A percentile compares a stretch with the other conserved stretches of the same genome.
Conservation (phyloP, 2,797 vertebrate species). For the Acanthurus leucopareius region DNA sequence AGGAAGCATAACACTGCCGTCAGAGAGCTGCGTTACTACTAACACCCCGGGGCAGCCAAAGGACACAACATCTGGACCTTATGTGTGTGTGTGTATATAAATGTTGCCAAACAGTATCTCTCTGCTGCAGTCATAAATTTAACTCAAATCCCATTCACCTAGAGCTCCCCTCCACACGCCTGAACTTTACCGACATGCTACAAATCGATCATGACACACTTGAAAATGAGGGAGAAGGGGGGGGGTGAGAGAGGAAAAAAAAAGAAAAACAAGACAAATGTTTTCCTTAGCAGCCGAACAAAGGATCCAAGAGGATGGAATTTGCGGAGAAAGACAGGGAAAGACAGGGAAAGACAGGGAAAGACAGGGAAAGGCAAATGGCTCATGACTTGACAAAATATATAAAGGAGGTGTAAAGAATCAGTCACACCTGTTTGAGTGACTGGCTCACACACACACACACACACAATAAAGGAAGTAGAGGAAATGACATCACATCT, state of each 20-base stretch:
- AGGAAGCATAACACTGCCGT: slow-evolving; percentile 49
- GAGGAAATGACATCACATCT: slow-evolving; percentile 70
- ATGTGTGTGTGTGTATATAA: slow-evolving; percentile 45
- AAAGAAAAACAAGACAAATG: slow-evolving; percentile 34
- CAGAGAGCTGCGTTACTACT: slow-evolving; percentile 47
- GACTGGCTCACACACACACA: slow-evolving; percentile 9
- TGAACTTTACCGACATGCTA: slow-evolving; percentile 54
- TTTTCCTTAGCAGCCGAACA: slow-evolving; percentile 67
- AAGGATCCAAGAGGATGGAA: slow-evolving; percentile 48
- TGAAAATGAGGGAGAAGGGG: slow-evolving; percentile 23
- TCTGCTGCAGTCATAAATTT: slow-evolving; percentile 62
- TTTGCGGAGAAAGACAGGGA: slow-evolving; percentile 41
- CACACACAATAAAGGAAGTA: slow-evolving; percentile 29
- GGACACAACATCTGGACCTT: slow-evolving; percentile 80
- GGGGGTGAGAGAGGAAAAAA: slow-evolving; percentile 1
- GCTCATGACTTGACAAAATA: slow-evolving; percentile 49
- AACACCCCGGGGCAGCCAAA: slow-evolving; percentile 68
- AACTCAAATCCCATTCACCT: slow-evolving; percentile 62
- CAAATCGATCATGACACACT: slow-evolving; percentile 65
- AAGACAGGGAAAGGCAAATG: slow-evolving; percentile 26
- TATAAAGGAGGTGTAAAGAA: slow-evolving; percentile 48
- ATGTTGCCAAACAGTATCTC: slow-evolving; percentile 72
- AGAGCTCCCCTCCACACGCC: slow-evolving; percentile 7
- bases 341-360: too few species aligned
- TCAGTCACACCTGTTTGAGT: slow-evolving; percentile 61